A percentile compares a stretch with the other conserved stretches of the same genome.
These are phyloP conservation scores for Fulica atra DNA, from an alignment of 2,113 vertebrate species.

Conservation along the genomic window DNA sequence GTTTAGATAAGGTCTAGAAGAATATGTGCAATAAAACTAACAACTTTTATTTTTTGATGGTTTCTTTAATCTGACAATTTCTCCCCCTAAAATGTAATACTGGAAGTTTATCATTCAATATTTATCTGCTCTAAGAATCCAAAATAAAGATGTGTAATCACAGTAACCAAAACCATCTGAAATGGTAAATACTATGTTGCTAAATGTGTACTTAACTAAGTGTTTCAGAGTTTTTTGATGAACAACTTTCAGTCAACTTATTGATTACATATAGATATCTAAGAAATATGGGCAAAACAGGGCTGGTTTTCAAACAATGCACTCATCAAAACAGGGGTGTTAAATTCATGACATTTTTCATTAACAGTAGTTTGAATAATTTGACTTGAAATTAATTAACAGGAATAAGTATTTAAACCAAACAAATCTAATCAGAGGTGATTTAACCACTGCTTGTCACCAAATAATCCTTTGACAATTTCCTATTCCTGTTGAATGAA, in stretches of 20 bases:
- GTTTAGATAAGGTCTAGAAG: background rate
- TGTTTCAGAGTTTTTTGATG: background rate
- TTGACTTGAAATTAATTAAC: background rate
- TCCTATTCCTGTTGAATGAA: background rate
- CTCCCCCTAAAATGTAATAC: background rate
- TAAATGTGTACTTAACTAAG: background rate
- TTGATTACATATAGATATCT: background rate
- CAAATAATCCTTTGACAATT: background rate
- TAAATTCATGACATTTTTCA: background rate
- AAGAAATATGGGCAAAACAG: background rate
- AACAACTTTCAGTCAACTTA: background rate
- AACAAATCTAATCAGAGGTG: background rate
- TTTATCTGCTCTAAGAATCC: background rate
- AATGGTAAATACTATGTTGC: background rate
- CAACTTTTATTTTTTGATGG: background rate
- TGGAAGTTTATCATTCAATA: background rate
- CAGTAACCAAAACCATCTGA: background rate
- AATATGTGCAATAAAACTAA: background rate
- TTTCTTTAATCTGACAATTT: background rate
- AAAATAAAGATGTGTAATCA: background rate
- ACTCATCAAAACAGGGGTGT: background rate
- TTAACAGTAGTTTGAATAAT: background rate
- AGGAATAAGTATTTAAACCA: background rate
- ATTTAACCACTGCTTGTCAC: background rate
- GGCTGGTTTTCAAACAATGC: background rate